Evolutionary conservation across 1,140 invertebrate species (phyloP), one percentile per base, ranked within the genome.

Genomic region (Spodoptera frugiperda): DNA sequence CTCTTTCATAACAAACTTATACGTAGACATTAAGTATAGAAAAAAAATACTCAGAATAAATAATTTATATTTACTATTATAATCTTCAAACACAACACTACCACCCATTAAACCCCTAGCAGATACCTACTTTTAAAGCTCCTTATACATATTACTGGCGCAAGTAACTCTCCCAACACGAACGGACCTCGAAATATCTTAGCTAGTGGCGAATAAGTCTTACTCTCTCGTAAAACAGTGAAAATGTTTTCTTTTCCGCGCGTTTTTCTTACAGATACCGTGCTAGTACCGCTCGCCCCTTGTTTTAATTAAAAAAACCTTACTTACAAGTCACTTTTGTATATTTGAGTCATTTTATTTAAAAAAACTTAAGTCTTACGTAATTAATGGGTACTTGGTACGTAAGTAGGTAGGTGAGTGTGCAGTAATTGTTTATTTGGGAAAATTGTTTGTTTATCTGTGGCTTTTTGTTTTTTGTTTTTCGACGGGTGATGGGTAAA

Each of bases 231-330:
- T 83, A 79, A 82, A 81, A 78, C 78, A 84, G 73, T 78, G 77
- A 74, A 74, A 79, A 80, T 74, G 75, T 53, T 67, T 54, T 30
- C 53, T 53, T 63, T 59, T 14, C 15, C 15, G 39, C 67, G 39
- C 61, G 51, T 46, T 59, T 57, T 39, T 39, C 25, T 39, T 33
- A 61, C 57, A 61, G 30, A 61, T 61, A 61, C 25, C 33, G 33
- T 39, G 25, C 25, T n/a, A 39, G 6, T 8, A 39, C 33, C 15
- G 33, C 10, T 54, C 39, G 65, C 61, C 51, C 59, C 71, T 55
- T 77, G 78, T 81, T 85, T 86, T 86, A 87, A 86, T 87, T 86
- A 87, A 89, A 73, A 30, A 61, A 87, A 77, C 67, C 80, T 81
- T 79, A 54, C 63, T 78, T 80, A 83, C 82, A 74, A 87, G 85